Percentiles rank a stretch among this genome's conserved stretches.
Conservation (phyloP, 2,888 invertebrate genomes). For the Blastobasis lacticolella region DNA sequence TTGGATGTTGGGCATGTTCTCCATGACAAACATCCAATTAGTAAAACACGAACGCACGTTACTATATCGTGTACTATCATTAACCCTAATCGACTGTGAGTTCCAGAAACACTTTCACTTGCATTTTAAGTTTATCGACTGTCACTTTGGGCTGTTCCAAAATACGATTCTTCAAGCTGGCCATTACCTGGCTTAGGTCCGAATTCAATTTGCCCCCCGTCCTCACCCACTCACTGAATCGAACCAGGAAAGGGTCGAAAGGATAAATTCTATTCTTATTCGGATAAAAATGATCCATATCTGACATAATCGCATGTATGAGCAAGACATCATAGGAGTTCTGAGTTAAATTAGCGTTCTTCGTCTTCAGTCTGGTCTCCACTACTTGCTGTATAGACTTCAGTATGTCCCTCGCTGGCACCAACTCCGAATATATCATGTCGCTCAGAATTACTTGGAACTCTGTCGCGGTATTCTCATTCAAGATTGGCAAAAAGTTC, state of each 20-base stretch:
- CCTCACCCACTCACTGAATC: slow-evolving; percentile 28
- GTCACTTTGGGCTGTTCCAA: slow-evolving; percentile 1
- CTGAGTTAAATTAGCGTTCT: slow-evolving; percentile 13
- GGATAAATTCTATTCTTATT: slow-evolving; percentile 27
- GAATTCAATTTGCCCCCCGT: slow-evolving; percentile 20
- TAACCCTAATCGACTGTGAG: slow-evolving; percentile 10
- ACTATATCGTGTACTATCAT: not conserved
- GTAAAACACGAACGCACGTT: too few species aligned
- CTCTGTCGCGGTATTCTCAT: slow-evolving; percentile 31
- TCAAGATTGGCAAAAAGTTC: slow-evolving; percentile 33
- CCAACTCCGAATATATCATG: slow-evolving; percentile 37
- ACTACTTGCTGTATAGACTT: slow-evolving; percentile 30
- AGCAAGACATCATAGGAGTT: slow-evolving; percentile 35
- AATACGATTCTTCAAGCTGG: not conserved
- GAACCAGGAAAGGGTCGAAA: slow-evolving; percentile 32
- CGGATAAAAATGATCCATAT: slow-evolving; percentile 45
- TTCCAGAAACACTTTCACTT: slow-evolving; percentile 16
- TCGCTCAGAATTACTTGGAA: slow-evolving; percentile 47
- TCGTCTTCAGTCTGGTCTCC: slow-evolving; percentile 25
- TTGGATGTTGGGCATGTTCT: too few species aligned
- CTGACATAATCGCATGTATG: slow-evolving; percentile 43
- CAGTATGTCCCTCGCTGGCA: slow-evolving; percentile 36
- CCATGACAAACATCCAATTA: too few species aligned
- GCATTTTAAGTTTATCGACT: slow-evolving; percentile 8
- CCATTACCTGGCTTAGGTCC: slow-evolving; percentile 25